Base-by-base conservation (phyloP, 1,140 invertebrate species). In the Halesus radiatus region DNA sequence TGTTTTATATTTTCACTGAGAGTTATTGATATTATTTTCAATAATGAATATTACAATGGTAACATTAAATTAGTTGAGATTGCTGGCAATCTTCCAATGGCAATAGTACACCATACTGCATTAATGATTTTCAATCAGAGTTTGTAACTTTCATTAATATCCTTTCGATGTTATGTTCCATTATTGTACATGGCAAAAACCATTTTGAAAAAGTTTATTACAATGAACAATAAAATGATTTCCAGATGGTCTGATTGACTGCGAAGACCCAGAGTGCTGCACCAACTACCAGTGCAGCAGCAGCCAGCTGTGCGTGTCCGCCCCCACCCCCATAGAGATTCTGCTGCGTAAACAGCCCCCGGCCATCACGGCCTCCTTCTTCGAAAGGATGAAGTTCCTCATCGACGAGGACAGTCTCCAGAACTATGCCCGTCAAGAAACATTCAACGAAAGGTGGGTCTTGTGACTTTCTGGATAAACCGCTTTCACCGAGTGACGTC, bases 191-290 rank as follows among this genome's bases (percentile, higher is more conserved):
- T n/a, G n/a, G n/a, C n/a, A n/a, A n/a, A n/a, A n/a, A n/a, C n/a
- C n/a, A n/a, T n/a, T 37, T 37, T 37, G 7, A 6, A 37, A 8
- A 8, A 4, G 32, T 37, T 37, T 37, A 37, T 37, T 37, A 37
- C 32, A 37, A 37, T 37, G 32, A 37, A 8, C 32, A 8, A 50
- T 20, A 8, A 70, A 53, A 72, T 52, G 74, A 81, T 87, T 85
- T 90, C 10, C 87, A 99, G 98, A 99, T 92, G 97, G 97, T 79
- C 92, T 99, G 68, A 92, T 94, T 37, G 98, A 99, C 89, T 99
- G 98, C 87, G 96, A 98, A 86, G 98, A 99, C 90, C 97, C 97
- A 0, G 98, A 99, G 90, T 99, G 98, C 88, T 99, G 98, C 88
- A 91, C 93, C 60, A 94, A 92, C 85, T 88, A 93, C 45, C 90